A percentile compares a stretch with the other conserved stretches of the same genome.
Conservation (phyloP, 2,888 invertebrate genomes). For the Eubasilissa splendida region DNA sequence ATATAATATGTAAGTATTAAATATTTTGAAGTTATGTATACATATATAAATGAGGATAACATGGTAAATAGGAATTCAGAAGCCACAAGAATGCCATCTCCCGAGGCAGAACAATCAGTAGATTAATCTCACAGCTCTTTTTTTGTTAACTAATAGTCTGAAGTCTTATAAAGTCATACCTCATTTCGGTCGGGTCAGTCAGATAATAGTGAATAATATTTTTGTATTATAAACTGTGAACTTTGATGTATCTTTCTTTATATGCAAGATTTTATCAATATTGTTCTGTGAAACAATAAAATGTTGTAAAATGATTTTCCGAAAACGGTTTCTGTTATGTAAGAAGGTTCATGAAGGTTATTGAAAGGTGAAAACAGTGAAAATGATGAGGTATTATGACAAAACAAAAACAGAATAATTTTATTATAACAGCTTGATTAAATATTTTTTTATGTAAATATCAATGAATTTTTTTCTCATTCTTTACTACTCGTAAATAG, state of each 20-base stretch:
- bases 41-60: constrained; percentile 18
- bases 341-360: constrained; percentile 10
- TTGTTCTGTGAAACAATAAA: too few relatives aligned
- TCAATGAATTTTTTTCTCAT: background rate
- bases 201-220: background rate
- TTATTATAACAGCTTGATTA: background rate
- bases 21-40: constrained; percentile 32
- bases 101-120: background rate
- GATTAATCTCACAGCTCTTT: background rate
- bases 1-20: constrained; percentile 20
- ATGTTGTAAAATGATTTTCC: too few relatives aligned
- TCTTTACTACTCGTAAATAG: background rate
- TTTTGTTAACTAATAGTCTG: constrained; percentile 1
- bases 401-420: background rate
- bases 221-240: too few relatives aligned
- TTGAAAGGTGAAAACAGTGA: constrained; percentile 1
- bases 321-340: background rate
- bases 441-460: background rate
- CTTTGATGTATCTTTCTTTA: too few relatives aligned
- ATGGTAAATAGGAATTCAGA: constrained; percentile 27
- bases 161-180: background rate
- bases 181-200: constrained; percentile 36
- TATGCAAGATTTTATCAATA: too few relatives aligned
- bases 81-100: constrained; percentile 18
- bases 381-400: constrained; percentile 9